Evolutionary conservation across 2,113 vertebrate species (phyloP).

Genomic region (Speoplatyrhinus poulsoni): DNA sequence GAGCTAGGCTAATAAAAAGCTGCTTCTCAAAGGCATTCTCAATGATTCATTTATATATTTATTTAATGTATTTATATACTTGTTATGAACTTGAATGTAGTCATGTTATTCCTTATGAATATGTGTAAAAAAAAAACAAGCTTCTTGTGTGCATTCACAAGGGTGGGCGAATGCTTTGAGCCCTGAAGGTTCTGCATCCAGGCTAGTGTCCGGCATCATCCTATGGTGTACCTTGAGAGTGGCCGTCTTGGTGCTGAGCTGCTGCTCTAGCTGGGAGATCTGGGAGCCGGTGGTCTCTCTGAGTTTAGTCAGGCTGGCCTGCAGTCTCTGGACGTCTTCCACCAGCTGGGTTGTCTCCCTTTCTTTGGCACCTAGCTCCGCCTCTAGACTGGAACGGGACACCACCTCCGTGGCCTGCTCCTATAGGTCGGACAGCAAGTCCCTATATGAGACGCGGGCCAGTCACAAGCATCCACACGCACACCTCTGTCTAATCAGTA

Average conservation of each 20-base stretch:
- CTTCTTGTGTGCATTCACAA: no score
- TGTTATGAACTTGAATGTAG: no score
- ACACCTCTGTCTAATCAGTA: neutral
- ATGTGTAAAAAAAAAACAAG: no score
- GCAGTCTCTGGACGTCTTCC: conserved; percentile 95
- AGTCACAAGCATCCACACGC: neutral
- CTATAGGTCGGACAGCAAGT: conserved; percentile 51
- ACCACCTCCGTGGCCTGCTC: conserved; percentile 86
- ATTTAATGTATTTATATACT: no score
- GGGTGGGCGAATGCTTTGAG: no score
- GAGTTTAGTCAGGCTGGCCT: conserved; percentile 95
- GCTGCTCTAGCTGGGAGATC: conserved; percentile 92
- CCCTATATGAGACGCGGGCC: conserved; percentile 1
- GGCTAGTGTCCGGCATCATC: no score
- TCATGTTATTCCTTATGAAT: no score
- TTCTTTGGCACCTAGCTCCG: conserved; percentile 93
- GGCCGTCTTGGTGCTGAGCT: conserved; percentile 89
- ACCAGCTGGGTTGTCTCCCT: conserved; percentile 95
- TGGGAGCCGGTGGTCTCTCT: conserved; percentile 92
- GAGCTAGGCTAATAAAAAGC: no score
- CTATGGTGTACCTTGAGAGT: conserved; percentile 81
- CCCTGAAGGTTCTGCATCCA: no score
- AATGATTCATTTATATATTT: no score
- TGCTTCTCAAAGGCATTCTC: no score
- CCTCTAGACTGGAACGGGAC: conserved; percentile 88